These are phyloP conservation scores for Apis florea DNA, from an alignment of 1,140 invertebrate genomes.

Conservation along the genomic window DNA sequence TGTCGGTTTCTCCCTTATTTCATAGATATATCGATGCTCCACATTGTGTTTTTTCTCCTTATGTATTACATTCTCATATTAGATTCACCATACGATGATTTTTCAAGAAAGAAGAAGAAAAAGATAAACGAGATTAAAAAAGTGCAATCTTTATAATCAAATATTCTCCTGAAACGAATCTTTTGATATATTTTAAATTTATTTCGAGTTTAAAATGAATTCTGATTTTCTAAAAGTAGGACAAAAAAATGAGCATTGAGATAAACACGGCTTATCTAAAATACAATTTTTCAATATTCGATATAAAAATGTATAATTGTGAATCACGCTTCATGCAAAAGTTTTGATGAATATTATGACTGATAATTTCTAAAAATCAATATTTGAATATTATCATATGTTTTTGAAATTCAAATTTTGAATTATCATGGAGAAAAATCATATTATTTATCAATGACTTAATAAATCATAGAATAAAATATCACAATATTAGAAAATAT, in stretches of 20 bases:
- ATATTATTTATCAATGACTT: not conserved
- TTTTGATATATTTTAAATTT: not conserved
- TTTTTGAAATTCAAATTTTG: not conserved
- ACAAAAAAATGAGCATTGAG: not conserved
- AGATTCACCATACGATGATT: not conserved
- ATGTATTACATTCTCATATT: not conserved
- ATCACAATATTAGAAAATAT: not conserved
- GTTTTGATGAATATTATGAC: not conserved
- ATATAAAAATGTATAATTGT: not conserved
- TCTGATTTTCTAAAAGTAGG: not conserved
- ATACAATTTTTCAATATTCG: not conserved
- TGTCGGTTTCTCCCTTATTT: conserved; percentile 46
- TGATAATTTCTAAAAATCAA: not conserved
- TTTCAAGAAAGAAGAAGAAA: not conserved
- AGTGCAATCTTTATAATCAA: not conserved
- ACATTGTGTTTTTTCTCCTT: conserved; percentile 33
- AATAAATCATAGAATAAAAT: not conserved
- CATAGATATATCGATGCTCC: conserved; percentile 47
- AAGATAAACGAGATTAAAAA: conserved; percentile 22
- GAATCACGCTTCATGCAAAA: not conserved
- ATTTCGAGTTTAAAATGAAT: not conserved
- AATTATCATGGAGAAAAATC: not conserved
- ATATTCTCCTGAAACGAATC: not conserved
- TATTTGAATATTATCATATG: not conserved
- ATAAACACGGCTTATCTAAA: not conserved